phyloP scores from a whole-genome alignment of 2,113 vertebrate genomes.

The Sardina pilchardus region DNA sequence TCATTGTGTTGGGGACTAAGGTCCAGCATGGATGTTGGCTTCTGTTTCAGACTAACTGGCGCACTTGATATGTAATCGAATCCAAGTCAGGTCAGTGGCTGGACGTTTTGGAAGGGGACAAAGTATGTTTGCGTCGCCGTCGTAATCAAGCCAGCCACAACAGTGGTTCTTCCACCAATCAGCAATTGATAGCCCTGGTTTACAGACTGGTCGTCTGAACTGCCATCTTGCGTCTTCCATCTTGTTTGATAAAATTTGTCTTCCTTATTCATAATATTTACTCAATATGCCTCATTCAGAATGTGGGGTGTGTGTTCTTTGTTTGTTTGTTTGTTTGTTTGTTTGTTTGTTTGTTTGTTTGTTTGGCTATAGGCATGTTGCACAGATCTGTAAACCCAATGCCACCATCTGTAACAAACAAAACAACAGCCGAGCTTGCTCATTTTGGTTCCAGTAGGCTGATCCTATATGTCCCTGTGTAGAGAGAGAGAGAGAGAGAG shows the following conservation, averaged over 20 bases:
- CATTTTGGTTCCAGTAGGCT: neutral
- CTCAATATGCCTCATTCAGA: neutral
- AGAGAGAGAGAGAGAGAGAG: neutral
- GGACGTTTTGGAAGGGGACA: neutral
- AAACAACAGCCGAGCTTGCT: neutral
- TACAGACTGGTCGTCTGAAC: neutral
- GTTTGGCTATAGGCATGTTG: neutral
- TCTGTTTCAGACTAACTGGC: neutral
- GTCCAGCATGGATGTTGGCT: neutral
- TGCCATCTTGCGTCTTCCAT: neutral
- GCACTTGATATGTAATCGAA: neutral
- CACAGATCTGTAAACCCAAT: neutral
- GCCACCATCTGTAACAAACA: neutral
- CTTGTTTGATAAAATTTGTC: neutral
- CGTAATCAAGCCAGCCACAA: neutral
- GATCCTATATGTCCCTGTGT: neutral
- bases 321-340: neutral
- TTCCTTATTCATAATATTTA: neutral
- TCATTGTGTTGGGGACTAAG: neutral
- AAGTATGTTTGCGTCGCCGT: neutral
- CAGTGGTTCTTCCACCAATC: neutral
- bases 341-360: neutral
- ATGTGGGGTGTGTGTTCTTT: neutral
- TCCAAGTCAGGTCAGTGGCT: neutral
- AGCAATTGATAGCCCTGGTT: neutral